A percentile compares a stretch with the other conserved stretches of the same genome.
These are phyloP conservation scores for Tympanoctomys barrerae DNA, from an alignment of 2,797 vertebrate species.

Conservation along the genomic window DNA sequence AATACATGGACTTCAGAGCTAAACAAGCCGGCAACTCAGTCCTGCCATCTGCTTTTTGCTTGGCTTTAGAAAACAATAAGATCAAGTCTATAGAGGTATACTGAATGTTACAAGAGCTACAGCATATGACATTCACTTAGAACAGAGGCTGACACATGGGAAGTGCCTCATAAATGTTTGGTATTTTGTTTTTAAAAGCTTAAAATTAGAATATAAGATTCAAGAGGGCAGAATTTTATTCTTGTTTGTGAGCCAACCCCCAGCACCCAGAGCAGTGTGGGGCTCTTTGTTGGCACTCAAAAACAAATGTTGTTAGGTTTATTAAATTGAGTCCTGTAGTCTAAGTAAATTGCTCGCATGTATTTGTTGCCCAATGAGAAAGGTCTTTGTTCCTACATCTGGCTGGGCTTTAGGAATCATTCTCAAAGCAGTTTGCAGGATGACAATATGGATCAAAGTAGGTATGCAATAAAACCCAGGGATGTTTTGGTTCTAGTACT, in stretches of 20 bases:
- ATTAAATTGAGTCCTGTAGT: not conserved
- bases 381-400: not conserved
- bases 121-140: not conserved
- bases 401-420: conserved; percentile 20
- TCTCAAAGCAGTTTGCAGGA: not conserved
- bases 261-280: not conserved
- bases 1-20: not conserved
- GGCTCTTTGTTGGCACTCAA: not conserved
- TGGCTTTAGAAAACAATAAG: not conserved
- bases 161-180: not conserved
- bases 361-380: not conserved
- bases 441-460: not conserved
- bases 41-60: not conserved
- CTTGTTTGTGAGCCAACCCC: not conserved
- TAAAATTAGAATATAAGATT: conserved; percentile 15
- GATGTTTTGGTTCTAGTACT: not conserved
- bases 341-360: not conserved
- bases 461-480: not conserved
- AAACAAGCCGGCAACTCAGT: not conserved
- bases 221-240: not conserved
- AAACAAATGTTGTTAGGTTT: not conserved
- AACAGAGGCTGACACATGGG: not conserved
- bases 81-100: not conserved
- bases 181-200: not conserved
- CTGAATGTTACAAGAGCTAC: not conserved